phyloP scores from a whole-genome alignment of 1,140 invertebrate genomes.

The Hydropsyche tenuis region DNA sequence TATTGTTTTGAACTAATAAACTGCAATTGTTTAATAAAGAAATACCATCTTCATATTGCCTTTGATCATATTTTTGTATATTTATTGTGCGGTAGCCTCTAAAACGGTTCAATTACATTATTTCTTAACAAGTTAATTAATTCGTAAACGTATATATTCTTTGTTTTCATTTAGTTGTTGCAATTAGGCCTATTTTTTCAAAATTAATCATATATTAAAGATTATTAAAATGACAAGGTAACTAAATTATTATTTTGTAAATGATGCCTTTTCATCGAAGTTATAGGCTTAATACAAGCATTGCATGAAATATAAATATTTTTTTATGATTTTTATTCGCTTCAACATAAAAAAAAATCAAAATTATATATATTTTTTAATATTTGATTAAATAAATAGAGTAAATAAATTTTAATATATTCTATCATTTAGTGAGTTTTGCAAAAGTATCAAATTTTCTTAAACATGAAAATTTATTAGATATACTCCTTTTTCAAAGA shows the following conservation, averaged over 20 bases:
- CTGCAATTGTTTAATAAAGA: too few species aligned
- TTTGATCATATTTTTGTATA: neutral
- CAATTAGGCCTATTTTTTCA: slow-evolving; percentile 5
- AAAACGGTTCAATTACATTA: neutral
- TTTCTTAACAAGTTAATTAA: neutral
- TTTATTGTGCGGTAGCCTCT: slow-evolving; percentile 11
- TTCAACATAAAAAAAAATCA: too few species aligned
- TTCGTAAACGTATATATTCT: neutral
- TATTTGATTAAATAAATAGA: neutral
- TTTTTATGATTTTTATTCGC: neutral
- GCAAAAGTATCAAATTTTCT: slow-evolving; percentile 18
- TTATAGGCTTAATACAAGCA: neutral
- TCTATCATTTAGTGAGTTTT: slow-evolving; percentile 13
- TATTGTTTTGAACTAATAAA: too few species aligned
- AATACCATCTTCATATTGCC: too few species aligned
- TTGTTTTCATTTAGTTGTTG: neutral
- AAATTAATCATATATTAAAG: neutral
- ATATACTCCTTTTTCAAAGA: neutral
- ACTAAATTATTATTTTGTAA: neutral
- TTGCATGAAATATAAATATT: neutral
- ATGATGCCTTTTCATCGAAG: slow-evolving; percentile 15
- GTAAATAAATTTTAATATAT: neutral
- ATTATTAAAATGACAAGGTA: neutral
- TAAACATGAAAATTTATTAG: neutral
- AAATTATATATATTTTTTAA: neutral